Evolutionary conservation across 2,888 invertebrate species (phyloP).

Genomic region (Hesperia comma): DNA sequence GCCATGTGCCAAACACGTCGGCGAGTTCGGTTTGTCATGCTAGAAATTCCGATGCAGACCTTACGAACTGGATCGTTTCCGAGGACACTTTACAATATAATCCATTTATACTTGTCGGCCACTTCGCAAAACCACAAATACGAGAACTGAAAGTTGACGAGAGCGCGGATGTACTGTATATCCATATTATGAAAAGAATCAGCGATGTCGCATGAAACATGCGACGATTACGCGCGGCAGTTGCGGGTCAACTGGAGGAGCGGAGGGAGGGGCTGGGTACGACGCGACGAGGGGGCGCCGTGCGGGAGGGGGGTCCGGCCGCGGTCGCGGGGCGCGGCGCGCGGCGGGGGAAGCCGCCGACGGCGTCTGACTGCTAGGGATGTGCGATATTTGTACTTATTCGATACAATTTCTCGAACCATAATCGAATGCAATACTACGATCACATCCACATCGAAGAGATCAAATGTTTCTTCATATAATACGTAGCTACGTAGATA

Average conservation of each 20-base stretch:
- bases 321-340: no score
- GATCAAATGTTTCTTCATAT: no score
- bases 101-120: slow-evolving; percentile 81
- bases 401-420: no score
- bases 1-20: slow-evolving; percentile 82
- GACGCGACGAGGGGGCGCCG: slow-evolving; percentile 35
- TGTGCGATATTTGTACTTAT: no score
- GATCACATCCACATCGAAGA: no score
- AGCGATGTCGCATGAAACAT: slow-evolving; percentile 76
- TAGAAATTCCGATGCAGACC: slow-evolving; percentile 82
- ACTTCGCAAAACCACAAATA: slow-evolving; percentile 82
- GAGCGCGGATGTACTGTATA: slow-evolving; percentile 79
- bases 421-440: no score
- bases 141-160: slow-evolving; percentile 77
- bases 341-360: slow-evolving; percentile 45
- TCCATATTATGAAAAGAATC: slow-evolving; percentile 77
- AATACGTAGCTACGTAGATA: no score
- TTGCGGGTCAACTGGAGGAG: slow-evolving; percentile 76
- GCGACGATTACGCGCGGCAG: slow-evolving; percentile 80
- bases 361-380: slow-evolving; percentile 65
- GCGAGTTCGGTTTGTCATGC: slow-evolving; percentile 73
- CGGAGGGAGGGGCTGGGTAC: slow-evolving; percentile 46
- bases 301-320: no score
- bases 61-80: slow-evolving; percentile 67
- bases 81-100: slow-evolving; percentile 81